A percentile compares a stretch with the other conserved stretches of the same genome.
phyloP scores from a whole-genome alignment of 2,113 vertebrate genomes.

The Aphelocoma coerulescens region DNA sequence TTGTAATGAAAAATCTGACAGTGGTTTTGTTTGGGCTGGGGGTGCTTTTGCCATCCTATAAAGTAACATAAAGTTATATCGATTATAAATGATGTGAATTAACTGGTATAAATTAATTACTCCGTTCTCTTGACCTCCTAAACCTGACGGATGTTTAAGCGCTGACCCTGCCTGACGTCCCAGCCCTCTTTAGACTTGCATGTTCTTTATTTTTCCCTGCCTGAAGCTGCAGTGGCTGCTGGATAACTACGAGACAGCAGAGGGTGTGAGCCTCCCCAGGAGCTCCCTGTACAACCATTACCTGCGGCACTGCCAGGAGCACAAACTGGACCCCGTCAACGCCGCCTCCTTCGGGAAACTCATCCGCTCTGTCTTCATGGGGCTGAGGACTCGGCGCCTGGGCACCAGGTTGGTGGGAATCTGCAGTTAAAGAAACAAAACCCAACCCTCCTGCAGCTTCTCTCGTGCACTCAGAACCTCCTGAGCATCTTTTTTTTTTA shows the following conservation, averaged over 20 bases:
- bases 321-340: conserved; percentile 96
- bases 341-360: conserved; percentile 97
- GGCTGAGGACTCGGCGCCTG: conserved; percentile 89
- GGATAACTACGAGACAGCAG: conserved; percentile 95
- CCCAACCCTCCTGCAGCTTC: neutral
- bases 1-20: neutral
- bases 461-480: rapidly evolving
- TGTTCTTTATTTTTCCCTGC: neutral
- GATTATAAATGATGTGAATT: neutral
- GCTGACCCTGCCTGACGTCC: rapidly evolving
- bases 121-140: neutral
- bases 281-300: conserved; percentile 97
- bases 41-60: neutral
- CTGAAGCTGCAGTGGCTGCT: conserved; percentile 93
- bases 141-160: neutral
- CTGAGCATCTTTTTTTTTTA: neutral
- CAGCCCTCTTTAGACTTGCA: neutral
- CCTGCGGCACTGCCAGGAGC: conserved; percentile 94
- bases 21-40: neutral
- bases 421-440: rapidly evolving
- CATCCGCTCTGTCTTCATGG: conserved; percentile 98
- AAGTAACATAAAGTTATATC: neutral
- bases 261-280: conserved; percentile 92
- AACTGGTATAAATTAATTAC: neutral
- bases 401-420: conserved; percentile 85